Conservation (phyloP, 2,888 invertebrate species). For the Melanostoma scalare region DNA sequence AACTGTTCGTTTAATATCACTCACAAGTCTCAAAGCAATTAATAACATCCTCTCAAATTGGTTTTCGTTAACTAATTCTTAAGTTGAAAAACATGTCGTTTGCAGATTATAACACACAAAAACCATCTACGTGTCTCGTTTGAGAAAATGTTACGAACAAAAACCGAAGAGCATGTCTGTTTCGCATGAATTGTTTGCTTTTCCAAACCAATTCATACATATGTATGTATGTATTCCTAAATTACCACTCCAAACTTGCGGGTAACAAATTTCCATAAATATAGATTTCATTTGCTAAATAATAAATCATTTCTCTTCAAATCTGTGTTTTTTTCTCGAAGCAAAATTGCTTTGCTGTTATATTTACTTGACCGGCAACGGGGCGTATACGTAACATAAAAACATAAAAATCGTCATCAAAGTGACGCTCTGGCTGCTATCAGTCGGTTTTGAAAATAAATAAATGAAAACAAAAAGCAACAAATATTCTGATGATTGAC, state of each 20-base stretch:
- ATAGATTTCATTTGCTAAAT: slow-evolving; percentile 20
- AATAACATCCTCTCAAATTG: slow-evolving; percentile 27
- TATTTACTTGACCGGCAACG: slow-evolving; percentile 15
- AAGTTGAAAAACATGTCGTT: slow-evolving; percentile 31
- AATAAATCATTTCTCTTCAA: slow-evolving; percentile 13
- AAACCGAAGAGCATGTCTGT: slow-evolving; percentile 1
- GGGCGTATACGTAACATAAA: slow-evolving; percentile 53
- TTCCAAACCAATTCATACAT: slow-evolving; percentile 14
- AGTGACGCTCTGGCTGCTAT: slow-evolving; percentile 19
- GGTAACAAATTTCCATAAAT: neutral
- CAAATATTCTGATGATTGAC: slow-evolving; percentile 22
- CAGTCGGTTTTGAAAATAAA: neutral
- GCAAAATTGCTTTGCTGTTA: slow-evolving; percentile 23
- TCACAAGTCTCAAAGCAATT: slow-evolving; percentile 2
- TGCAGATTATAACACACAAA: slow-evolving; percentile 18
- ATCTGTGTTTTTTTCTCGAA: neutral
- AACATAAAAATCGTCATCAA: slow-evolving; percentile 35
- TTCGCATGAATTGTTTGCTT: slow-evolving; percentile 2
- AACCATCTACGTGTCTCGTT: slow-evolving; percentile 5
- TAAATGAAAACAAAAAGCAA: slow-evolving; percentile 2
- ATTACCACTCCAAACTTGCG: too few relatives aligned
- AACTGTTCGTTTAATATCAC: too few relatives aligned
- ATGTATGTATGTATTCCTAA: neutral
- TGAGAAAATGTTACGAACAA: neutral
- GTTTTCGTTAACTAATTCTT: slow-evolving; percentile 19